Conservation (phyloP, 2,797 vertebrate genomes). For the Australoheros facetus region DNA sequence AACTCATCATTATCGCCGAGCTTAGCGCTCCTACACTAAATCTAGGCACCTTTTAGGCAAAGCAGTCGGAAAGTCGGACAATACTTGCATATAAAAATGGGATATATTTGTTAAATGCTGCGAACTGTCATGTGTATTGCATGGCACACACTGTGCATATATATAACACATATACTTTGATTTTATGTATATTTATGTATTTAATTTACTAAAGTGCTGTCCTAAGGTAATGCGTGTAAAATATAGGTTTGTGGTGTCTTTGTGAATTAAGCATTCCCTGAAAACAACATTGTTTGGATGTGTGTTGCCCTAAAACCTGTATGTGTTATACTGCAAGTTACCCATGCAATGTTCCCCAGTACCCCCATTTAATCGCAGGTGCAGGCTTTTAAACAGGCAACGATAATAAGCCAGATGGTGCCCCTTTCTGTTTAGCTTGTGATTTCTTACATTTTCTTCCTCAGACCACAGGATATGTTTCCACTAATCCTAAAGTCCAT, state of each 20-base stretch:
- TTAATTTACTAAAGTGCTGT: background rate
- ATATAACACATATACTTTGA: background rate
- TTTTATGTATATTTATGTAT: background rate
- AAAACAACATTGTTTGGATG: background rate
- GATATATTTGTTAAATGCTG: background rate
- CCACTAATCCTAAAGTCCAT: background rate
- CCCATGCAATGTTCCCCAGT: background rate
- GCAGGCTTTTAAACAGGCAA: background rate
- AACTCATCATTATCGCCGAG: background rate
- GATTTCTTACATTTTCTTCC: background rate
- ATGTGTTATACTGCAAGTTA: fast-evolving
- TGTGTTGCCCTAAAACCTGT: background rate
- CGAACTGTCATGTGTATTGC: background rate
- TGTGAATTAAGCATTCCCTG: background rate
- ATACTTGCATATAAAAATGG: background rate
- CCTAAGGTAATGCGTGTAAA: background rate
- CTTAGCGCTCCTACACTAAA: background rate
- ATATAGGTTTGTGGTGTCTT: background rate
- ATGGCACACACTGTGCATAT: background rate
- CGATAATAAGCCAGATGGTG: background rate
- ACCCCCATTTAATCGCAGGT: fast-evolving
- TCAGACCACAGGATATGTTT: background rate
- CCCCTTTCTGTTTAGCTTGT: background rate
- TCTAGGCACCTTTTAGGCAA: background rate
- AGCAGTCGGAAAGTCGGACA: fast-evolving